Evolutionary conservation across 2,888 invertebrate species (phyloP).

Genomic region (Papilio elwesi): DNA sequence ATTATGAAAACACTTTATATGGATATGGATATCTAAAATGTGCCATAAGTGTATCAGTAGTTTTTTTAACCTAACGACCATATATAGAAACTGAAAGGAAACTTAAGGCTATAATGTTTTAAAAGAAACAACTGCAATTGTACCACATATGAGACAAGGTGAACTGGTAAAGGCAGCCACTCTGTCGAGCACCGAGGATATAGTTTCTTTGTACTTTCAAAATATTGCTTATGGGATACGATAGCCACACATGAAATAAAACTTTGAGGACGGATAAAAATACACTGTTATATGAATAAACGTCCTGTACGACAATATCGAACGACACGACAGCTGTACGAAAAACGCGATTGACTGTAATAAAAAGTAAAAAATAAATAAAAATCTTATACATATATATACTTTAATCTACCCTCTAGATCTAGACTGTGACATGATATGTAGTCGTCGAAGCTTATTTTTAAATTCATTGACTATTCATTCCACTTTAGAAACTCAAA

Average conservation of each 20-base stretch:
- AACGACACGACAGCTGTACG: too few relatives aligned
- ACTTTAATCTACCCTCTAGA: too few relatives aligned
- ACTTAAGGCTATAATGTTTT: slow-evolving; percentile 22
- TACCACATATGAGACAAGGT: slow-evolving; percentile 38
- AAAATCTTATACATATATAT: too few relatives aligned
- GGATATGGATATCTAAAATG: background rate
- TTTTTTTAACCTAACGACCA: slow-evolving; percentile 13
- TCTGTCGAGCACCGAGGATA: slow-evolving; percentile 34
- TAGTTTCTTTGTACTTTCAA: slow-evolving; percentile 39
- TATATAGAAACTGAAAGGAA: slow-evolving; percentile 28
- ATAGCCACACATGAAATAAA: slow-evolving; percentile 3
- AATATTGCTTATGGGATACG: slow-evolving; percentile 20
- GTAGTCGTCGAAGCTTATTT: too few relatives aligned
- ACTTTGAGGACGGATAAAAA: background rate
- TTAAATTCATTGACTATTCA: background rate
- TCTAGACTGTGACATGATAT: too few relatives aligned
- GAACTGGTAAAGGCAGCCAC: slow-evolving; percentile 28
- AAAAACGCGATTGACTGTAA: too few relatives aligned
- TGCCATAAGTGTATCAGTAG: slow-evolving; percentile 10
- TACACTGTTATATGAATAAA: background rate
- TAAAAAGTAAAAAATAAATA: too few relatives aligned
- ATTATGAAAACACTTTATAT: background rate
- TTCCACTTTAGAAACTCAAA: background rate
- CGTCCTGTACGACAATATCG: background rate
- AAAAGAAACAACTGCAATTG: slow-evolving; percentile 34